phyloP scores from a whole-genome alignment of 2,797 vertebrate genomes.

The Nothura maculosa region DNA sequence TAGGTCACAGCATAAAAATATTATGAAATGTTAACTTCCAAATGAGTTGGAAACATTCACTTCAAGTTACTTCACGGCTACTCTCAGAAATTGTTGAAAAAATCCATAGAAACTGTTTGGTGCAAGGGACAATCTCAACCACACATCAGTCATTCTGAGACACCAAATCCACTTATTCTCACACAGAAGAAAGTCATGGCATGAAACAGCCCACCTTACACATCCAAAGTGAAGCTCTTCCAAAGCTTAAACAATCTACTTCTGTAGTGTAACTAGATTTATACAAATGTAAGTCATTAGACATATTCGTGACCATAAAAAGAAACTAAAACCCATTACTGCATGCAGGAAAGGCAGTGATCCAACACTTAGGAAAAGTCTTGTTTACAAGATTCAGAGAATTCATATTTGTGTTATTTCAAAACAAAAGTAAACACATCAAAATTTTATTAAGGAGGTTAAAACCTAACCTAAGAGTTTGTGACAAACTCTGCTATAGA shows the following conservation, averaged over 20 bases:
- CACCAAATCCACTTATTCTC: background rate
- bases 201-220: background rate
- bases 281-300: background rate
- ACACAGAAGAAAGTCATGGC: background rate
- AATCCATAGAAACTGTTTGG: background rate
- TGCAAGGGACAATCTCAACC: background rate
- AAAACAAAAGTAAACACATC: background rate
- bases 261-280: background rate
- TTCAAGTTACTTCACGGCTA: slow-evolving; percentile 34
- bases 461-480: background rate
- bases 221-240: background rate
- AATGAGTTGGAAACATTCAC: slow-evolving; percentile 15
- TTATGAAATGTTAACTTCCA: slow-evolving; percentile 27
- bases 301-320: background rate
- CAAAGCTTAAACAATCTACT: background rate
- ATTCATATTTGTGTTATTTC: background rate
- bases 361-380: background rate
- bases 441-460: background rate
- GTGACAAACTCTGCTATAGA: background rate
- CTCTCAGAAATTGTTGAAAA: slow-evolving; percentile 7
- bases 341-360: background rate
- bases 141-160: background rate
- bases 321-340: background rate
- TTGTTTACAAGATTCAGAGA: background rate
- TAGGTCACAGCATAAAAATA: slow-evolving; percentile 1